These are phyloP conservation scores for Megaustenia siamemsis DNA, from an alignment of 2,888 invertebrate genomes.

Conservation along the genomic window DNA sequence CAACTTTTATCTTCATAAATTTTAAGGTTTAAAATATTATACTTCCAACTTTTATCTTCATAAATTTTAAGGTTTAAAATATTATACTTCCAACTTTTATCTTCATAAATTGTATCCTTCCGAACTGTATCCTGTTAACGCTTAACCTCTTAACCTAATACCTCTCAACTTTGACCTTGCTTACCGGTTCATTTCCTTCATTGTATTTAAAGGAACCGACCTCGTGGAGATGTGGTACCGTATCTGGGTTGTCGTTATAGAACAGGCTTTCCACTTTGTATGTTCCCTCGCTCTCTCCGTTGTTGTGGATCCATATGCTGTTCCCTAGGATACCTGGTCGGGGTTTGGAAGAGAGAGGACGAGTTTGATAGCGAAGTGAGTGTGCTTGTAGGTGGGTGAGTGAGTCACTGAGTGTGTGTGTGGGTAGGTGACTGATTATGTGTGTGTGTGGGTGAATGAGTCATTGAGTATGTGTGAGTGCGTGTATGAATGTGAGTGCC, in stretches of 20 bases:
- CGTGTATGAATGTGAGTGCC: conserved; percentile 17
- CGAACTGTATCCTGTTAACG: too few species aligned
- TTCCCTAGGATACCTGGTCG: conserved; percentile 28
- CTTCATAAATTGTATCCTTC: too few species aligned
- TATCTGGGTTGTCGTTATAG: background rate
- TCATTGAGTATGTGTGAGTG: background rate
- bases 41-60: too few species aligned
- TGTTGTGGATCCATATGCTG: conserved; percentile 10
- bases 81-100: too few species aligned
- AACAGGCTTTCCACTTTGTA: background rate
- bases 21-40: too few species aligned
- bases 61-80: too few species aligned
- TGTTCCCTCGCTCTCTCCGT: conserved; percentile 33
- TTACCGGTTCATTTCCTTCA: background rate
- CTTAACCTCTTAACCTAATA: too few species aligned
- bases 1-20: too few species aligned
- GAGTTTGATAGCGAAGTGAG: too few species aligned
- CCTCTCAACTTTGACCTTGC: background rate
- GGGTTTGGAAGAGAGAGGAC: background rate
- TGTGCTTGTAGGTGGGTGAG: background rate
- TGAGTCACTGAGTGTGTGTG: background rate
- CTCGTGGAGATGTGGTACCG: background rate
- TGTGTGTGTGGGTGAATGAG: too few species aligned
- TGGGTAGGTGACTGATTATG: background rate
- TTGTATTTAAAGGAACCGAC: background rate